Percentiles rank a stretch among this genome's conserved stretches.
These are phyloP conservation scores for Battus philenor DNA, from an alignment of 1,140 invertebrate genomes.

Conservation along the genomic window DNA sequence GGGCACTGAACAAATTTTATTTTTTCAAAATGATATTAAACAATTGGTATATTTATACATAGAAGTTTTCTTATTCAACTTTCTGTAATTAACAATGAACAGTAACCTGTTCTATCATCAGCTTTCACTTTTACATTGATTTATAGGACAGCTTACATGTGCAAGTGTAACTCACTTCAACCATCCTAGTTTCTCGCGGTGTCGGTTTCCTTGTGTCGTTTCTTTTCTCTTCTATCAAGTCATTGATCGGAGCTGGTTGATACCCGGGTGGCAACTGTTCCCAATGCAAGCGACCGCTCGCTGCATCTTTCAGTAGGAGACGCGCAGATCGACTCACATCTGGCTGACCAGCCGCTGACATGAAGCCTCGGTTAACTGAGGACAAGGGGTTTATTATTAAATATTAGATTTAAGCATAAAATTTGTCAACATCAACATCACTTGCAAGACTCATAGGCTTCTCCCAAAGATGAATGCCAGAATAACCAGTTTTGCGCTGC, in stretches of 20 bases:
- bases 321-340: slow-evolving; percentile 93
- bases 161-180: slow-evolving; percentile 57
- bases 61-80: not conserved
- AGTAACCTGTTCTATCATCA: too few relatives aligned
- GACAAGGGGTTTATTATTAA: not conserved
- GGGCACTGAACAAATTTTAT: too few relatives aligned
- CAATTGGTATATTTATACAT: not conserved
- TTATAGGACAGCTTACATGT: too few relatives aligned
- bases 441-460: too few relatives aligned
- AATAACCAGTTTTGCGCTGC: too few relatives aligned
- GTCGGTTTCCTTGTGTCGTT: slow-evolving; percentile 51
- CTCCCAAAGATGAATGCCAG: too few relatives aligned
- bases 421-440: too few relatives aligned
- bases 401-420: too few relatives aligned
- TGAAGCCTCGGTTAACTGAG: slow-evolving; percentile 93
- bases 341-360: slow-evolving; percentile 96
- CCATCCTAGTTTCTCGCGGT: slow-evolving; percentile 48
- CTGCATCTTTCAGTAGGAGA: slow-evolving; percentile 95
- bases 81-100: too few relatives aligned
- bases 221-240: slow-evolving; percentile 42
- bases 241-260: slow-evolving; percentile 33
- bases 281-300: slow-evolving; percentile 91
- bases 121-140: too few relatives aligned
- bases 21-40: slow-evolving; percentile 1
- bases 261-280: slow-evolving; percentile 89